These are phyloP conservation scores for Acanthopagrus latus DNA, from an alignment of 2,797 vertebrate genomes.

Conservation along the genomic window DNA sequence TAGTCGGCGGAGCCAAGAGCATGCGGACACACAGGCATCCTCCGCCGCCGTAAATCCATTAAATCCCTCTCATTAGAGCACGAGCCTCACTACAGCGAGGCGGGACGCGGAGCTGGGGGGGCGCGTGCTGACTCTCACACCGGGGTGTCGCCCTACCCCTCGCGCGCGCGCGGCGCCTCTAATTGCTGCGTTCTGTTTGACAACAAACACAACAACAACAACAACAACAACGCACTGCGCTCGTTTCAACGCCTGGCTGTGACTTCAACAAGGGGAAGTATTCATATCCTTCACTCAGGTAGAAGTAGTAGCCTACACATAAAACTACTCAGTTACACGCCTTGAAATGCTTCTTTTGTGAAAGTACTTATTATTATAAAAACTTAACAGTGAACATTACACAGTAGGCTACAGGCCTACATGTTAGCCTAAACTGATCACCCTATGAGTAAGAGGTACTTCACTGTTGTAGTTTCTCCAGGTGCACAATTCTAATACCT, in stretches of 20 bases:
- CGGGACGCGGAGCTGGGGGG: conserved; percentile 47
- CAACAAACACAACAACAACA: conserved; percentile 68
- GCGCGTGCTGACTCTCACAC: conserved; percentile 73
- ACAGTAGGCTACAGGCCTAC: too few species aligned
- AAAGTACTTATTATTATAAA: not conserved
- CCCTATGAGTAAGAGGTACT: not conserved
- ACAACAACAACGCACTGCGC: conserved; percentile 29
- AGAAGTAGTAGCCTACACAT: not conserved
- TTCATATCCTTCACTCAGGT: not conserved
- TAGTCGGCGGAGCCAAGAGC: conserved; percentile 63
- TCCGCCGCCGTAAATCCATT: conserved; percentile 82
- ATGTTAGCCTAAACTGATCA: too few species aligned
- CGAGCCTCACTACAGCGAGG: conserved; percentile 73
- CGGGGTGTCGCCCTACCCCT: conserved; percentile 59
- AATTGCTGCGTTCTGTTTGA: conserved; percentile 78
- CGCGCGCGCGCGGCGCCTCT: conserved; percentile 68
- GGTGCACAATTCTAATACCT: not conserved
- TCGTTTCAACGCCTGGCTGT: conserved; percentile 20
- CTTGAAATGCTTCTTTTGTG: not conserved
- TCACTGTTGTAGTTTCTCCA: not conserved
- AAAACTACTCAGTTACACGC: not conserved
- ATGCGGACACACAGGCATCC: conserved; percentile 73
- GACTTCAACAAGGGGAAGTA: conserved; percentile 1
- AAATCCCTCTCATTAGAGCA: conserved; percentile 84
- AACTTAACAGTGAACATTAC: too few species aligned